Base-by-base conservation (phyloP, 2,797 vertebrate genomes). In the Atherinosoma microstoma region DNA sequence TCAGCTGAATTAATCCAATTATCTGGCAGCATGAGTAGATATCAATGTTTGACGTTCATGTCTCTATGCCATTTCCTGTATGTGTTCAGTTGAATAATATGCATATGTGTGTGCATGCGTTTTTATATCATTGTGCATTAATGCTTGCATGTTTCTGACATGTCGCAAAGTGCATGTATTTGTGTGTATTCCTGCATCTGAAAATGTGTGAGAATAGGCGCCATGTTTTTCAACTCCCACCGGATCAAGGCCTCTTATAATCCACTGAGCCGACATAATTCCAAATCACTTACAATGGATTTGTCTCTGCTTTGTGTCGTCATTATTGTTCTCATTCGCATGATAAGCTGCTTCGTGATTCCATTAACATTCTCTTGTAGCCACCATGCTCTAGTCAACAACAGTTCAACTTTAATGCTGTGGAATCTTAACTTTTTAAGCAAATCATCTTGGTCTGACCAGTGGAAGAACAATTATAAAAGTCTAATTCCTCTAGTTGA, bases 221-320 rank as follows among this genome's bases (percentile, higher is more conserved):
- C 80, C 83, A 83, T 93, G 87, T 92, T 92, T 91, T 87, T 64
- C 85, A 79, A 81, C 89, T 92, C 90, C 87, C 86, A 81, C 86
- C 89, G 91, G 91, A 93, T 93, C 90, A 91, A 88, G 90, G 85
- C 89, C 87, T 90, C 90, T 90, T 84, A 87, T 93, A 93, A 93
- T 93, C 92, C 91, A 91, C 91, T 93, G 92, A 93, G 91, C 92
- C 90, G 91, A 91, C 92, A 91, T 93, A 93, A 93, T 93, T 92
- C 92, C 91, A 90, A 89, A 90, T 89, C 91, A 89, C 90, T 93
- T 93, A 93, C 91, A 93, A 93, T 92, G 91, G 92, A 93, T 93
- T 93, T 92, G 90, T 89, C 86, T 89, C 81, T 78, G 90, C 92
- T 89, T 93, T 93, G 92, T 93, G 89, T 91, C 83, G 75, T 86